These are phyloP conservation scores for Candoia aspera DNA, from an alignment of 2,113 vertebrate species.

Conservation along the genomic window DNA sequence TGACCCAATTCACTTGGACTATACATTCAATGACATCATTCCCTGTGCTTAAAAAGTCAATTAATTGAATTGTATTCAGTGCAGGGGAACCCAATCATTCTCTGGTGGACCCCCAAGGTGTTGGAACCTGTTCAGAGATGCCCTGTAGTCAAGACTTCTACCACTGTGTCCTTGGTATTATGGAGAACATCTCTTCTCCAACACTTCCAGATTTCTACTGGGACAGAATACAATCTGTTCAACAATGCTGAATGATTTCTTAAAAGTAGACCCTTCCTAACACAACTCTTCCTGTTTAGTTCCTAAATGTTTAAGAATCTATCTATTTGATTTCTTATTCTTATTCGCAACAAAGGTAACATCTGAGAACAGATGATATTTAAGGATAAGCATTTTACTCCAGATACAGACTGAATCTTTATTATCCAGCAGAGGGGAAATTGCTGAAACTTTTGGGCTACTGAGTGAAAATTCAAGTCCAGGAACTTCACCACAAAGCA, in stretches of 20 bases:
- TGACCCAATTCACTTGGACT: neutral
- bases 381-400: neutral
- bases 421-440: neutral
- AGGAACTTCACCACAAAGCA: neutral
- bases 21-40: neutral
- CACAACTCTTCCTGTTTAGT: neutral
- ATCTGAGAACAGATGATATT: neutral
- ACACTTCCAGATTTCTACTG: neutral
- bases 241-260: neutral
- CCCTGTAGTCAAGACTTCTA: neutral
- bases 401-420: neutral
- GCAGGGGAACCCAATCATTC: neutral
- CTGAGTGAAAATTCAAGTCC: neutral
- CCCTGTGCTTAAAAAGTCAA: neutral
- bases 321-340: neutral
- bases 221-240: neutral
- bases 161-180: neutral
- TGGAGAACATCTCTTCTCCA: neutral
- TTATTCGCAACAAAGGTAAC: neutral
- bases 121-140: neutral
- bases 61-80: neutral
- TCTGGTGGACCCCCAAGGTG: neutral
- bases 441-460: neutral
- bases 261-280: neutral
- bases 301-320: neutral